A percentile compares a stretch with the other conserved stretches of the same genome.
Conservation (phyloP, 2,113 vertebrate species). For the Electrona antarctica region DNA sequence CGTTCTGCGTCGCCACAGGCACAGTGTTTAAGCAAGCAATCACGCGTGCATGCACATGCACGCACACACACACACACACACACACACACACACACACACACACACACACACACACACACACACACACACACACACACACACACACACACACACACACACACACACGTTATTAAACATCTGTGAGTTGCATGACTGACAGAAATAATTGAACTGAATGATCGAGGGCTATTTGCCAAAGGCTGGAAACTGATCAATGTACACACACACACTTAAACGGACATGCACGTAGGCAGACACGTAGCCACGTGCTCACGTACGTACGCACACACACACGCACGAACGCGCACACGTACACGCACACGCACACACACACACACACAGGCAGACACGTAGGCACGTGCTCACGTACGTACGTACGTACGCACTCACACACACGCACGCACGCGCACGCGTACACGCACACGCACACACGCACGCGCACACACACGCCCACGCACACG, state of each 20-base stretch:
- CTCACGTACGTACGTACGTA: not conserved
- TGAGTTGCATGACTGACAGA: constrained; percentile 6
- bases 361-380: not conserved
- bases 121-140: constrained; percentile 6
- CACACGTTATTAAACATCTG: too few species aligned
- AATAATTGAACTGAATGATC: constrained; percentile 32
- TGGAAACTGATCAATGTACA: constrained; percentile 33
- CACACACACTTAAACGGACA: not conserved
- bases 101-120: constrained; percentile 6
- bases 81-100: constrained; percentile 5
- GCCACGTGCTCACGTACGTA: not conserved
- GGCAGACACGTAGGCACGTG: not conserved
- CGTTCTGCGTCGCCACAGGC: constrained; percentile 43
- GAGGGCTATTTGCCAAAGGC: constrained; percentile 21
- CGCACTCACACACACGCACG: not conserved
- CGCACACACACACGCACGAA: not conserved
- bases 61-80: not conserved
- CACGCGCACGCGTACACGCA: too few species aligned
- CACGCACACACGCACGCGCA: not conserved
- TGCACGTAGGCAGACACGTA: not conserved
- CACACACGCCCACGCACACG: not conserved
- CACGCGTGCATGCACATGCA: constrained; percentile 7
- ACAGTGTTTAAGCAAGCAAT: constrained; percentile 44
- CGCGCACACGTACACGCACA: too few species aligned
- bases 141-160: too few species aligned